Evolutionary conservation across 2,888 invertebrate genomes (phyloP).

Genomic region (Timandra comae): DNA sequence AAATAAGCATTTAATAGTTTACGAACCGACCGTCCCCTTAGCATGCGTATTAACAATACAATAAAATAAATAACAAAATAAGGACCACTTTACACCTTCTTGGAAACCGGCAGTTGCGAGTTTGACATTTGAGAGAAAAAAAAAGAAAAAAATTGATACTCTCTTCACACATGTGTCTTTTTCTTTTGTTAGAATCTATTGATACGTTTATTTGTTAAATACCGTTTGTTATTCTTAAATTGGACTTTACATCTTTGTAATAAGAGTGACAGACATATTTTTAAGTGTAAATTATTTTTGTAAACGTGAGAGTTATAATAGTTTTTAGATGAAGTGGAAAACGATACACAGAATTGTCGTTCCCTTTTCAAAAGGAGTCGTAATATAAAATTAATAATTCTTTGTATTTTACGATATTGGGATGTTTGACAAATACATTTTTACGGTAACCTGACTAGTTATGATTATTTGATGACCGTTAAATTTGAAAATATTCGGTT

Average conservation of each 20-base stretch:
- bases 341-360: conserved; percentile 66
- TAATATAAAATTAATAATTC: conserved; percentile 72
- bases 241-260: not conserved
- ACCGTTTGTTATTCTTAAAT: not conserved
- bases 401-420: conserved; percentile 28
- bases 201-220: conserved; percentile 19
- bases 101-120: conserved; percentile 66
- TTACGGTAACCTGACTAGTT: conserved; percentile 35
- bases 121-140: conserved; percentile 35
- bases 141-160: conserved; percentile 34
- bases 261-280: too few species aligned
- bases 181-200: conserved; percentile 44
- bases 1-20: conserved; percentile 75
- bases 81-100: conserved; percentile 74
- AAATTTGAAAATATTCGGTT: conserved; percentile 26
- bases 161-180: conserved; percentile 35
- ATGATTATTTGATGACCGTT: conserved; percentile 35
- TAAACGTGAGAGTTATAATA: conserved; percentile 39
- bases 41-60: conserved; percentile 76
- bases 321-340: conserved; percentile 69
- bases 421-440: conserved; percentile 43
- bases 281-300: too few species aligned
- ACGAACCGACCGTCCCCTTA: conserved; percentile 58
- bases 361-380: conserved; percentile 61
- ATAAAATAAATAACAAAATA: conserved; percentile 74